Conservation (phyloP, 2,113 vertebrate genomes). For the Oreochromis niloticus region DNA sequence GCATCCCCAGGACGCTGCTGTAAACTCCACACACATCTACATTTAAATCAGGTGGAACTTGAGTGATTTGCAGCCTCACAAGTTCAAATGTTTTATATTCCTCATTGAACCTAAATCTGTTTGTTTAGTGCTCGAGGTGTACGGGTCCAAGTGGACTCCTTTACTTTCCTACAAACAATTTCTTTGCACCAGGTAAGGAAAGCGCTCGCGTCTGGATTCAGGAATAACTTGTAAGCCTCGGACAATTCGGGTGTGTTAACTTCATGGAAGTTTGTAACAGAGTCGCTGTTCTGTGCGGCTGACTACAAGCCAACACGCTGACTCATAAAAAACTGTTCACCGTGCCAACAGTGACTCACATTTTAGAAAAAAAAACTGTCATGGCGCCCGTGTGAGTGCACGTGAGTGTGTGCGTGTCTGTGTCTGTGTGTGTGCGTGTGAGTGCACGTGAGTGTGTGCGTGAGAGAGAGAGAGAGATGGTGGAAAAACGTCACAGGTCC, state of each 20-base stretch:
- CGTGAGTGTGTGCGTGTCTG: too few relatives aligned
- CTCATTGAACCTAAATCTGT: not conserved
- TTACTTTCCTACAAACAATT: not conserved
- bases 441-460: too few relatives aligned
- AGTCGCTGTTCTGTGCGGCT: not conserved
- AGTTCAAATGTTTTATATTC: fast-evolving
- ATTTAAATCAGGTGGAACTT: not conserved
- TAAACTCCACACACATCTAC: not conserved
- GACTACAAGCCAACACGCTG: not conserved
- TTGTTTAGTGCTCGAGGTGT: not conserved
- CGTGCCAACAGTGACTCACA: not conserved
- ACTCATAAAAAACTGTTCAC: slow-evolving; percentile 13
- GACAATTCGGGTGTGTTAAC: not conserved
- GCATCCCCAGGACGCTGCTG: not conserved
- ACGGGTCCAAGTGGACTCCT: not conserved
- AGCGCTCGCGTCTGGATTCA: not conserved
- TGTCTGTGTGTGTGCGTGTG: too few relatives aligned
- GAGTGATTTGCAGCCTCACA: not conserved
- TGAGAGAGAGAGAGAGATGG: not conserved
- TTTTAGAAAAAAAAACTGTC: not conserved
- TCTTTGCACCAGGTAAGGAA: not conserved
- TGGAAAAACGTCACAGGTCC: not conserved
- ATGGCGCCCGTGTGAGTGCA: fast-evolving
- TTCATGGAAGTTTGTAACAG: not conserved
- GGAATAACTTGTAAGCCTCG: not conserved